These are phyloP conservation scores for Encarsia formosa DNA, from an alignment of 2,888 invertebrate genomes.

Conservation along the genomic window DNA sequence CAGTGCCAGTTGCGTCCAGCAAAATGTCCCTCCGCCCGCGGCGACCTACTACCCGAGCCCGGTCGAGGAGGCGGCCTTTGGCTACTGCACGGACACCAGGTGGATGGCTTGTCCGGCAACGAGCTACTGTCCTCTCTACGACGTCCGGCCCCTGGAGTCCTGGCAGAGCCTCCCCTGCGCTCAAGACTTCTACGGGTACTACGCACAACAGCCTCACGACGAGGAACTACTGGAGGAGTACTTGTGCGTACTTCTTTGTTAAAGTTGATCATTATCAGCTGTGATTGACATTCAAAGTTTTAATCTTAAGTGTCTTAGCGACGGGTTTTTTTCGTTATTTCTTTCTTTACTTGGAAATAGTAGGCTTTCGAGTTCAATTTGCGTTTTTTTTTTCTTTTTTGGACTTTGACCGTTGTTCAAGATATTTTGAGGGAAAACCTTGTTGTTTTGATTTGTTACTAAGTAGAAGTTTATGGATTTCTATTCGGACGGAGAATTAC, in stretches of 20 bases:
- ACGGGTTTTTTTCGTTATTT: too few species aligned
- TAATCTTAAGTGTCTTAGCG: too few species aligned
- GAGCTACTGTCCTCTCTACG: slow-evolving; percentile 42
- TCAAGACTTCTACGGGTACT: slow-evolving; percentile 9
- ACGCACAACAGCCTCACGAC: not conserved
- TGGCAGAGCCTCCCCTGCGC: slow-evolving; percentile 22
- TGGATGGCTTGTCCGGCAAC: slow-evolving; percentile 44
- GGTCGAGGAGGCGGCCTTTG: slow-evolving; percentile 29
- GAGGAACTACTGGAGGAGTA: slow-evolving; percentile 40
- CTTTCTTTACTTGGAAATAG: too few species aligned
- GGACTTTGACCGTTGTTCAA: too few species aligned
- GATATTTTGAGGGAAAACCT: too few species aligned
- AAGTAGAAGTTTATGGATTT: too few species aligned
- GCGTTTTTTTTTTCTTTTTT: too few species aligned
- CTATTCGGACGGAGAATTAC: too few species aligned
- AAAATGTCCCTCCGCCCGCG: not conserved
- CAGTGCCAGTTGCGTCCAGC: not conserved
- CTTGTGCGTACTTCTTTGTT: slow-evolving; percentile 42
- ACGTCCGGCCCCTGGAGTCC: slow-evolving; percentile 11
- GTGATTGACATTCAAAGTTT: too few species aligned
- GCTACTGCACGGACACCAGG: slow-evolving; percentile 39
- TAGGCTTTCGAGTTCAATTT: too few species aligned
- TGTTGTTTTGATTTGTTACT: too few species aligned
- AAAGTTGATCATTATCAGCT: too few species aligned
- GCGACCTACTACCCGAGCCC: slow-evolving; percentile 1